Evolutionary conservation across 2,797 vertebrate species (phyloP).

Genomic region (Tamandua tetradactyla): DNA sequence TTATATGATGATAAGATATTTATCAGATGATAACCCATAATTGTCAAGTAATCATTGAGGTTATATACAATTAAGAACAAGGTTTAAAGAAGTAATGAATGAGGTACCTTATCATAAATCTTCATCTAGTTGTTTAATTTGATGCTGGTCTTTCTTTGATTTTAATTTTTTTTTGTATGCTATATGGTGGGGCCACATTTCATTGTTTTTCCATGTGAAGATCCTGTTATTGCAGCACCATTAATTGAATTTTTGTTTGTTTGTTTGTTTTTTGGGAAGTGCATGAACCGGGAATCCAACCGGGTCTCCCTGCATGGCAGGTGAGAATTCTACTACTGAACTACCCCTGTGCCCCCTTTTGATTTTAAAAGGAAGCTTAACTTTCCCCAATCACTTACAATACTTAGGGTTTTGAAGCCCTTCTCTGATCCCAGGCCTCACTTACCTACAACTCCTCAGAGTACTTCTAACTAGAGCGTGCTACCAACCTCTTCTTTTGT

Average conservation of each 20-base stretch:
- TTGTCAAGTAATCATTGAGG: not conserved
- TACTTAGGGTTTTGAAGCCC: not conserved
- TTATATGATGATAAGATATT: not conserved
- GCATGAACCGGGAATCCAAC: no score
- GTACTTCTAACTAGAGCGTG: no score
- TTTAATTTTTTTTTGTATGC: no score
- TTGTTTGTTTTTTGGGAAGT: no score
- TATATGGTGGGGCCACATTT: no score
- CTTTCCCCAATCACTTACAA: not conserved
- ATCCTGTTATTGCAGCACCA: no score
- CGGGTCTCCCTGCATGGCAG: no score
- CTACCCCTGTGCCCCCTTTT: no score
- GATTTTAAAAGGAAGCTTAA: not conserved
- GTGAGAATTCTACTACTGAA: no score
- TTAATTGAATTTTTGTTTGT: no score
- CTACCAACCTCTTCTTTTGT: not conserved
- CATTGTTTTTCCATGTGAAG: no score
- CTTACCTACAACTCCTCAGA: not conserved
- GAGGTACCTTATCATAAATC: not conserved
- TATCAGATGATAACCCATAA: not conserved
- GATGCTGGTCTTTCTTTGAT: not conserved
- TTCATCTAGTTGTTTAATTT: not conserved
- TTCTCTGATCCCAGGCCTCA: not conserved
- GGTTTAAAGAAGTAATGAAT: not conserved
- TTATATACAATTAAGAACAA: not conserved